phyloP scores from a whole-genome alignment of 2,797 vertebrate genomes.

The Phylloscopus collybita region DNA sequence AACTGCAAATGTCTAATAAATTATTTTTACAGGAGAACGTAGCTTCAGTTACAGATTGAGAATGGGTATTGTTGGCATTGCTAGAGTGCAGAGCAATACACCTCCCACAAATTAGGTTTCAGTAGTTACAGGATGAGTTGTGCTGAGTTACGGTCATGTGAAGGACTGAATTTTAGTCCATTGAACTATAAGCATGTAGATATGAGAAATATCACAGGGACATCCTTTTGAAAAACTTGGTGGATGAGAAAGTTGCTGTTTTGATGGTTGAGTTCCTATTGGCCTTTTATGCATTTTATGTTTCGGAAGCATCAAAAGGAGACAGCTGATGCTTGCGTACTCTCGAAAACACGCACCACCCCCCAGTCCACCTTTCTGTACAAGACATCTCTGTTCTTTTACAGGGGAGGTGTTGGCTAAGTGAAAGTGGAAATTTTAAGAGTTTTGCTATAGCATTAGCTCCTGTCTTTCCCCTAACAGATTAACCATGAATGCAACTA shows the following conservation, averaged over 20 bases:
- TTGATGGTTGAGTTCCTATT: slow-evolving; percentile 3
- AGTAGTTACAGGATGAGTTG: slow-evolving; percentile 50
- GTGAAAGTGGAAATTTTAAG: slow-evolving; percentile 18
- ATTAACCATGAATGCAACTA: neutral
- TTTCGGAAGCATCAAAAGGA: neutral
- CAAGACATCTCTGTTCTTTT: neutral
- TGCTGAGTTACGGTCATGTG: neutral
- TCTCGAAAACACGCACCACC: neutral
- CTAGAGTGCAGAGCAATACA: slow-evolving; percentile 27
- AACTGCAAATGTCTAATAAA: slow-evolving; percentile 9
- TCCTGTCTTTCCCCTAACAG: neutral
- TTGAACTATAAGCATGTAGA: neutral
- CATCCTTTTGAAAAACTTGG: neutral
- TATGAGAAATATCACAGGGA: neutral
- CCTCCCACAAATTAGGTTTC: slow-evolving; percentile 40
- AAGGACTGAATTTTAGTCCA: slow-evolving; percentile 21
- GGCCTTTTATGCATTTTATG: neutral
- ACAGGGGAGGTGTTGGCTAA: neutral
- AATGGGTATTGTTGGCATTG: neutral
- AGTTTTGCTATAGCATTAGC: neutral
- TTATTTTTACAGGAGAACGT: neutral
- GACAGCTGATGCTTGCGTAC: neutral
- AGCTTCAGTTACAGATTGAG: neutral
- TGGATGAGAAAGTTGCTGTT: neutral
- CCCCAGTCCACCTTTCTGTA: neutral